Evolutionary conservation across 2,113 vertebrate genomes (phyloP).

Genomic region (Hypocryptadius cinnamomeus): DNA sequence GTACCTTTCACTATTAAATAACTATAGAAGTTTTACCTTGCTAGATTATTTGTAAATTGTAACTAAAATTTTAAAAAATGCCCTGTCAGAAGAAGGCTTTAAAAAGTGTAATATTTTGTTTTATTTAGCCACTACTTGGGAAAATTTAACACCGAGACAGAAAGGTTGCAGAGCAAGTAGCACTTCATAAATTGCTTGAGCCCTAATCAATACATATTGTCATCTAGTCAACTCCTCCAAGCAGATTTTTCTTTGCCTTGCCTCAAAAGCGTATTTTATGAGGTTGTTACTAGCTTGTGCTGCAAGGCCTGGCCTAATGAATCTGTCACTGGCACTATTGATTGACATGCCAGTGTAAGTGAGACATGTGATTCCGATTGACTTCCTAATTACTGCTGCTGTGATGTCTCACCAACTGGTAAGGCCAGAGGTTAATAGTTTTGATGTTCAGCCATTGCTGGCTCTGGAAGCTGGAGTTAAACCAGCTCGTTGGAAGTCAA

Average conservation of each 20-base stretch:
- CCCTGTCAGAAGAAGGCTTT: conserved; percentile 47
- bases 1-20: conserved; percentile 54
- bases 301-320: conserved; percentile 83
- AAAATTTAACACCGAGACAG: conserved; percentile 71
- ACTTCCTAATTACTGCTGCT: conserved; percentile 97
- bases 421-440: conserved; percentile 93
- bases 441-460: conserved; percentile 79
- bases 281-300: conserved; percentile 77
- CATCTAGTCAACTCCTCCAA: conserved; percentile 69
- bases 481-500: conserved; percentile 73
- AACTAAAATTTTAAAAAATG: conserved; percentile 56
- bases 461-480: conserved; percentile 70
- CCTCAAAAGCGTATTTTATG: conserved; percentile 81
- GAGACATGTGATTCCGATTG: conserved; percentile 90
- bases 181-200: conserved; percentile 78
- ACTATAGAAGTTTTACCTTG: conserved; percentile 51
- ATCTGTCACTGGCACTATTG: conserved; percentile 84
- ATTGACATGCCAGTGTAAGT: conserved; percentile 87
- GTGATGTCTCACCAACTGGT: conserved; percentile 86
- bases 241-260: conserved; percentile 67
- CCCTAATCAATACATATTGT: conserved; percentile 83
- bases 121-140: conserved; percentile 69
- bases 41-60: conserved; percentile 59
- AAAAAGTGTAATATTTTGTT: conserved; percentile 68
- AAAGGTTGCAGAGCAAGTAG: conserved; percentile 71